Evolutionary conservation across 2,113 vertebrate species (phyloP), one percentile per base, ranked within the genome.

Genomic region (Gymnogyps californianus): DNA sequence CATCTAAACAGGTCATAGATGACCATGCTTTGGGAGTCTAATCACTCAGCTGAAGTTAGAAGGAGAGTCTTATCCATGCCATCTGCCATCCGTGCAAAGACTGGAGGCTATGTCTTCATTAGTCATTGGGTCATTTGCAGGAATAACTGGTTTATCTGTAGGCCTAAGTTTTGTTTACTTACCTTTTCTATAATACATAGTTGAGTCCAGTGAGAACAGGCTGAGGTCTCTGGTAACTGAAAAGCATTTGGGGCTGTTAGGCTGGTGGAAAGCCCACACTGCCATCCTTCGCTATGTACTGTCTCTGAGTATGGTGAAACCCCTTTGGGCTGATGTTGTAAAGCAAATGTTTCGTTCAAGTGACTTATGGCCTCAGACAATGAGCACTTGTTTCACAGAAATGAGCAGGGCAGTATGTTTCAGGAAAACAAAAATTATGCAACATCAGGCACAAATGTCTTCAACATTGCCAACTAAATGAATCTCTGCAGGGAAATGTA

Each of bases 401-500:
- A 91, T 64, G 47, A 94, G 65, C 62, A 88, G 54, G 28, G 66
- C 7, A 22, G 46, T 86, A 82, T 81, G 44, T 65, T 83, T 64
- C 92, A 96, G 83, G 84, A 97, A 98, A 96, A 94, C 75, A 97
- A 93, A 97, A 96, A 95, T 83, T 93, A 94, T 96, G 81, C 88
- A 94, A 96, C 78, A 95, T 94, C 83, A 94, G 72, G 75, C 79
- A 96, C 52, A 92, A 92, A 89, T 71, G 13, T 90, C 65, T 96
- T 88, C 72, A 95, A 87, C 65, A 65, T 61, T 89, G 44, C 58
- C 76, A 92, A 44, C 46, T 88, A 95, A 98, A 96, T 96, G 70
- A 97, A 91, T 91, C 81, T 97, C 95, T 93, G 25, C 87, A 83
- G 85, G 47, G 92, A 97, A 97, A 95, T 93, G 94, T 87, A 96